Evolutionary conservation across 2,113 vertebrate genomes (phyloP).

Genomic region (Nothobranchius furzeri): DNA sequence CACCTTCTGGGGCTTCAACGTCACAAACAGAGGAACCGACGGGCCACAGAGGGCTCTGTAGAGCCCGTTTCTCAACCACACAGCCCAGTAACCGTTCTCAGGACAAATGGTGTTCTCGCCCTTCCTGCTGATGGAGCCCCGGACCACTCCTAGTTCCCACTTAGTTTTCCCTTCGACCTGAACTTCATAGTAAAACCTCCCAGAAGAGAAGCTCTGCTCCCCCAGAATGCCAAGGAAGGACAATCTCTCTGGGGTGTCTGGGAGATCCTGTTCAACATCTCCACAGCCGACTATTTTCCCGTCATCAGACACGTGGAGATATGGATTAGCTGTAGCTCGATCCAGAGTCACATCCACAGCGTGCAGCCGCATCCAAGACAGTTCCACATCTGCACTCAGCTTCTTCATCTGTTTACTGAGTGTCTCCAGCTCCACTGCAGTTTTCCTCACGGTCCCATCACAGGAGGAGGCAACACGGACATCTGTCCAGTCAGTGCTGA

Average conservation of each 20-base stretch:
- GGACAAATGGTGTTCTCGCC: not conserved
- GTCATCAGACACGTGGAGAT: not conserved
- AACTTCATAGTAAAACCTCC: constrained; percentile 7
- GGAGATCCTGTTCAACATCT: not conserved
- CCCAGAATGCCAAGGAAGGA: constrained; percentile 9
- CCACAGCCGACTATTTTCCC: not conserved
- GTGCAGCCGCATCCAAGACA: constrained; percentile 5
- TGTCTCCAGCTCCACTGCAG: constrained; percentile 7
- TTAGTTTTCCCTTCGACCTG: not conserved
- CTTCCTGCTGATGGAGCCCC: constrained; percentile 4
- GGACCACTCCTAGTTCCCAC: constrained; percentile 12
- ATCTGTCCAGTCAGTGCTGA: not conserved
- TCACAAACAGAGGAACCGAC: not conserved
- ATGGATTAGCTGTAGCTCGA: not conserved
- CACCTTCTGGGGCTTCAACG: not conserved
- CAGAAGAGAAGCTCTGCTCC: not conserved
- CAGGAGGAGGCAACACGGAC: not conserved
- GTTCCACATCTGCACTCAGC: not conserved
- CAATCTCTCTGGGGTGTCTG: not conserved
- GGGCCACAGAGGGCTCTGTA: not conserved
- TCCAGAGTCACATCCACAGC: constrained; percentile 16
- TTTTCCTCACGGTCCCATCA: not conserved
- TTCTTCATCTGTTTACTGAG: constrained; percentile 6
- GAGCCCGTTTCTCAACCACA: not conserved
- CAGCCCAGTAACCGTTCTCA: constrained; percentile 8